Evolutionary conservation across 2,797 vertebrate species (phyloP), one percentile per base, ranked within the genome.

Genomic region (Syngnathus rostellatus): DNA sequence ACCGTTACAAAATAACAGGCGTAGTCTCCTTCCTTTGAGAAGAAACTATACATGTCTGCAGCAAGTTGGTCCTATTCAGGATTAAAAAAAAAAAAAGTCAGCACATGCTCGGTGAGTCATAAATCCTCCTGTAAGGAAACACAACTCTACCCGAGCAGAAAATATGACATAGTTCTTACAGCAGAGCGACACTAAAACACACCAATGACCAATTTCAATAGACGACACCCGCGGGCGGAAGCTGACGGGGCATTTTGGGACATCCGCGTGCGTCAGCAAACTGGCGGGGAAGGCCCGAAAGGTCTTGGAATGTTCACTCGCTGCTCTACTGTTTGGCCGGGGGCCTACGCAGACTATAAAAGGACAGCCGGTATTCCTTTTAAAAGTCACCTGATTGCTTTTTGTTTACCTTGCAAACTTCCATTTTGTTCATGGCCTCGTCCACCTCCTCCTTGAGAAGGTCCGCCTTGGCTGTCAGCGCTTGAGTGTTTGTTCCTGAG

Each of bases 391-490:
- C 39, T 41, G 59, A 61, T 61, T 14, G 23, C 37, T 57, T 53
- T 53, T 48, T 3, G 40, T 9, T 37, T 14, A 99, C 97, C 94
- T 98, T 99, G 92, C 97, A 99, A 57, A 94, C 93, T 70, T 99
- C 97, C 65, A 99, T 94, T 93, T 98, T 99, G 83, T 97, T 98
- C 82, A 92, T 94, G 77, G 97, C 94, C 88, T 99, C 97, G 66
- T 99, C 97, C 93, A 99, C 90, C 84, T 99, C 97, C 81, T 99
- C 97, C 78, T 98, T 97, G 19, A 99, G 91, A 19, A 94, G 92
- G 72, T 99, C 97, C 77, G 96, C 93, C 85, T 99, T 99, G 23
- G 95, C 96, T 14, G 96, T 95, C 87, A 97, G 94, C 77, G 95
- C 94, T 85, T 98, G 97, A 80, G 96, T 98, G 83, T 98, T 99